phyloP scores from a whole-genome alignment of 2,113 vertebrate genomes.

The Heliornis fulica region DNA sequence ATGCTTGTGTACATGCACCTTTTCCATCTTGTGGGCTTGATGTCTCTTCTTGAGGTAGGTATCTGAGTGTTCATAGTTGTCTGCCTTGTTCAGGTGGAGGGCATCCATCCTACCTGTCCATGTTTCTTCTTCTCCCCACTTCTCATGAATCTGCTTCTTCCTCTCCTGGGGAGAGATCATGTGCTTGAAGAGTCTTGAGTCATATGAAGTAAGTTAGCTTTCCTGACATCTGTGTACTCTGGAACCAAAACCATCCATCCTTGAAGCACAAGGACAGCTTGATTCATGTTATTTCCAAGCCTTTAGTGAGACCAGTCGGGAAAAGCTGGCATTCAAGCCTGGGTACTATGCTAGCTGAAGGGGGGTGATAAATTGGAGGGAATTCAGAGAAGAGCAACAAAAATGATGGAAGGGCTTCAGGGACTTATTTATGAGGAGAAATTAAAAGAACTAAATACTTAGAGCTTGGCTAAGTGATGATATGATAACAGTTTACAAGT shows the following conservation, averaged over 20 bases:
- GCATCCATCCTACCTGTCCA: neutral
- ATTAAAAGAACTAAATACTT: slow-evolving; percentile 39
- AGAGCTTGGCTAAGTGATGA: slow-evolving; percentile 14
- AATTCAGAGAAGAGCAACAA: slow-evolving; percentile 30
- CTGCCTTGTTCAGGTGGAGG: neutral
- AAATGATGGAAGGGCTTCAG: slow-evolving; percentile 1
- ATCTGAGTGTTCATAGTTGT: neutral
- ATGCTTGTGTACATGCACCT: neutral
- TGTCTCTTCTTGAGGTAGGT: neutral
- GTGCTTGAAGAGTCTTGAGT: neutral
- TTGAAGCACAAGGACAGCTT: neutral
- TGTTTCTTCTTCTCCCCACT: neutral
- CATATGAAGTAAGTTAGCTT: neutral
- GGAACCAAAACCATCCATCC: neutral
- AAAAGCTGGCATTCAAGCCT: neutral
- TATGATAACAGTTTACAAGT: neutral
- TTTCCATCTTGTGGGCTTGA: neutral
- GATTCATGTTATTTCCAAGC: neutral
- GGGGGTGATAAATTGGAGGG: slow-evolving; percentile 22
- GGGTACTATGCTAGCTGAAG: neutral
- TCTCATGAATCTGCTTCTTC: neutral
- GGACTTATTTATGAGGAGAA: slow-evolving; percentile 18
- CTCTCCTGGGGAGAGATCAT: neutral
- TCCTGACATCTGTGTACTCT: neutral
- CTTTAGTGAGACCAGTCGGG: neutral